Conservation (phyloP, 2,888 invertebrate species). For the Eupithecia inturbata region DNA sequence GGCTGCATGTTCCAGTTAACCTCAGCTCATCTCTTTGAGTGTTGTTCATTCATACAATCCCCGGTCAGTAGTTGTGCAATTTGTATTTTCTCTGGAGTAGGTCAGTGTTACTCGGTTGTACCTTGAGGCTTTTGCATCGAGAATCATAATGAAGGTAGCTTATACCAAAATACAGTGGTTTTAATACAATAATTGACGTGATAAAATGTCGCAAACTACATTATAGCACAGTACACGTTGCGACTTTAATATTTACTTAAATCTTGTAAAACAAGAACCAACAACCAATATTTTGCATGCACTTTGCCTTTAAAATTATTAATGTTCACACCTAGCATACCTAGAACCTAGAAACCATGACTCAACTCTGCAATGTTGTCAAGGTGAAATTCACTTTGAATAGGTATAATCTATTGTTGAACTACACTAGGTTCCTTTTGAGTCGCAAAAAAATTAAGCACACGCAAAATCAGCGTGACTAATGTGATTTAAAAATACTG, state of each 20-base stretch:
- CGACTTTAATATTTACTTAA: not conserved
- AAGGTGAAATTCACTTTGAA: conserved; percentile 33
- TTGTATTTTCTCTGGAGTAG: conserved; percentile 18
- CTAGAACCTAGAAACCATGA: not conserved
- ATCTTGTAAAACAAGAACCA: not conserved
- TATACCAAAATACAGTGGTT: not conserved
- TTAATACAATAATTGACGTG: not conserved
- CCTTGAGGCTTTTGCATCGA: conserved; percentile 25
- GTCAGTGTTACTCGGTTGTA: conserved; percentile 22
- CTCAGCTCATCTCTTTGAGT: not conserved
- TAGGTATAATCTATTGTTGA: not conserved
- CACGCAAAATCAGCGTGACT: not conserved
- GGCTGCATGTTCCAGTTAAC: too few species aligned
- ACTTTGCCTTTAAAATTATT: not conserved
- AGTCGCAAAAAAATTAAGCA: not conserved
- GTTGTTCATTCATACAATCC: conserved; percentile 5
- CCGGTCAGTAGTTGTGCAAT: conserved; percentile 21
- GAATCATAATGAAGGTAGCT: conserved; percentile 21
- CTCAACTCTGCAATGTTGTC: conserved; percentile 16
- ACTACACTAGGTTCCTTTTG: not conserved
- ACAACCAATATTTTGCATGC: not conserved
- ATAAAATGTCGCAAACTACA: not conserved
- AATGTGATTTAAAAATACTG: not conserved
- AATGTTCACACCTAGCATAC: not conserved
- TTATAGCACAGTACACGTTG: not conserved